Evolutionary conservation across 2,888 invertebrate species (phyloP), one percentile per base, ranked within the genome.

Genomic region (Dugesia japonica): DNA sequence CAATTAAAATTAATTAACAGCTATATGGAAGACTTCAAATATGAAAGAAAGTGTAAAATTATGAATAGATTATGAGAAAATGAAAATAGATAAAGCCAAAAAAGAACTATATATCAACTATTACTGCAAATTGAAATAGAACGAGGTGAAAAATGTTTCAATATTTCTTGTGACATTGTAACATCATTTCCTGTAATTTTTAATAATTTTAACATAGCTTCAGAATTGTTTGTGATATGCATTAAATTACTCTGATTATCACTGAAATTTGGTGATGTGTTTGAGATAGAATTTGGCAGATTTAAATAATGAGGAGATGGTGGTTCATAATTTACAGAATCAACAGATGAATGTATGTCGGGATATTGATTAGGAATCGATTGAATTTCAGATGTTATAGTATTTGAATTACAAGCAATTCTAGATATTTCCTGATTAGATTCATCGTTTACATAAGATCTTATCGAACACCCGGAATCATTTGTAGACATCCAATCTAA

Each of bases 171-270:
- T 20, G 56, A 56, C 56, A 56, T 56, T n/a, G 56, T 56, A 4
- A 56, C 56, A 56, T 56, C 56, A 23, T 56, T 56, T n/a, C 23
- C 23, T 13, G 56, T 56, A 23, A 56, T 56, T 23, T 56, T 56
- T 23, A 56, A 56, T 56, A 56, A n/a, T 23, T 56, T n/a, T 13
- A 20, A 9, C 56, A 56, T 56, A 4, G 56, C 56, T n/a, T 56
- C 56, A n/a, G 56, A 56, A 56, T 56, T 23, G 56, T 56, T 56
- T 13, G 56, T 56, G 56, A 56, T 56, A 56, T 56, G 56, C 23
- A 56, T 56, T 7, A 13, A 31, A 7, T 4, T 7, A 31, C 31
- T 31, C 9, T 56, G 56, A 56, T 56, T n/a, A 23, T 38, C 13
- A 38, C 17, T 38, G 38, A n/a, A n/a, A n/a, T 31, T 31, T n/a